Evolutionary conservation across 2,797 vertebrate genomes (phyloP), one percentile per base, ranked within the genome.

Genomic region (Spheniscus humboldti): DNA sequence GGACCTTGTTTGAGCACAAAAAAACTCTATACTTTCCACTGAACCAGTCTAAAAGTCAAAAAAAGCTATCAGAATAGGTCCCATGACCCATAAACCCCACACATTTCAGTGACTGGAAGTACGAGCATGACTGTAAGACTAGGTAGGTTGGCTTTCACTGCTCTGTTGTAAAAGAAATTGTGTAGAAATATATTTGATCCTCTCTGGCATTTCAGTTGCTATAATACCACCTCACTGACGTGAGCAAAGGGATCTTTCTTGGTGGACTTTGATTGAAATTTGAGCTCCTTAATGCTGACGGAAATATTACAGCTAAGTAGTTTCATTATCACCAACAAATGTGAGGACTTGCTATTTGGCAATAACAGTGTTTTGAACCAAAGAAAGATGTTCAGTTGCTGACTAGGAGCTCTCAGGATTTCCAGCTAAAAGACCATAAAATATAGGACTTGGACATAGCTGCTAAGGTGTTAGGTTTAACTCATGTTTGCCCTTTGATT

Each of bases 231-330:
- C 37, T 83, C 52, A 63, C 7, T 66, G 55, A 48, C 8, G 33
- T n/a, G 7, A 85, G 20, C 28, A 69, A 78, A 68, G 20, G 13
- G 18, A 31, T 63, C 23, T 66, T 64, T 62, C 57, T 45, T 39
- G 35, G 19, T 66, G n/a, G 22, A 28, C 8, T 74, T 80, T 0
- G 0, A 17, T 0, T 76, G 24, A 86, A 77, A 75, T 88, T 60
- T 68, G 5, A 19, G 43, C n/a, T 57, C 16, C 20, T 68, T 78
- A 75, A 60, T 62, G 31, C 10, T 50, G 11, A 69, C 35, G 37
- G 19, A 92, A 63, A 73, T 77, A 63, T n/a, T 76, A 31, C 22
- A 64, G 30, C 10, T 55, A 64, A 66, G 13, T 55, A 11, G 10
- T 66, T 89, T 86, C 52, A 9, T 59, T 77, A 55, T 52, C 30